Base-by-base conservation (phyloP, 2,888 invertebrate species). In the Eurytoma californica region DNA sequence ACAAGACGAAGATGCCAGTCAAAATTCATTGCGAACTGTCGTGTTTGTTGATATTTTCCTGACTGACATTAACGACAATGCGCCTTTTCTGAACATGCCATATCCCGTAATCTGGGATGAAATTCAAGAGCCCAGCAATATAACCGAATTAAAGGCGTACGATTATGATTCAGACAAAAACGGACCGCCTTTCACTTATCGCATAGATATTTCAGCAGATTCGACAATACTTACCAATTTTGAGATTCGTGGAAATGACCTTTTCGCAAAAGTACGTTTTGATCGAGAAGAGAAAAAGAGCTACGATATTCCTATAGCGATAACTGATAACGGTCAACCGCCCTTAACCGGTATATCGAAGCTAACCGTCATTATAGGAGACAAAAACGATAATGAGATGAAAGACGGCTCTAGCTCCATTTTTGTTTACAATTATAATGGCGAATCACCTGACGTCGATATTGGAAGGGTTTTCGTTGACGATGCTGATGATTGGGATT, bases 401-500 rank as follows among this genome's bases (percentile, higher is more conserved):
- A 92, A 92, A 66, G 94, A 95, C 65, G 99, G 98, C 0, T 93
- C 94, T 49, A 98, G 98, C 88, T 93, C 95, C 81, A 97, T 99
- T 85, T 96, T 97, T 87, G 97, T 99, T 2, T 98, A 98, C 90
- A 97, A 97, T 88, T 99, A 97, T 89, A 95, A 95, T 92, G 97
- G 97, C 80, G 93, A 95, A 84, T 93, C 94, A 0, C 95, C 95
- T 0, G 94, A 95, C 82, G 95, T 95, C 0, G 94, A 95, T 83
- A 97, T 99, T 78, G 99, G 99, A 0, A 92, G 97, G 0, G 97
- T 97, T 0, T 99, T 95, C 91, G 98, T 98, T 0, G 94, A 96
- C 61, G 99, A 99, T 91, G 93, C 94, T 0, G 99, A 99, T 87
- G 99, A 99, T 88, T 99, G 98, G 98, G 99, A 99, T 90, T 91